phyloP scores from a whole-genome alignment of 2,888 invertebrate species.

The Philhelius pedissequus region DNA sequence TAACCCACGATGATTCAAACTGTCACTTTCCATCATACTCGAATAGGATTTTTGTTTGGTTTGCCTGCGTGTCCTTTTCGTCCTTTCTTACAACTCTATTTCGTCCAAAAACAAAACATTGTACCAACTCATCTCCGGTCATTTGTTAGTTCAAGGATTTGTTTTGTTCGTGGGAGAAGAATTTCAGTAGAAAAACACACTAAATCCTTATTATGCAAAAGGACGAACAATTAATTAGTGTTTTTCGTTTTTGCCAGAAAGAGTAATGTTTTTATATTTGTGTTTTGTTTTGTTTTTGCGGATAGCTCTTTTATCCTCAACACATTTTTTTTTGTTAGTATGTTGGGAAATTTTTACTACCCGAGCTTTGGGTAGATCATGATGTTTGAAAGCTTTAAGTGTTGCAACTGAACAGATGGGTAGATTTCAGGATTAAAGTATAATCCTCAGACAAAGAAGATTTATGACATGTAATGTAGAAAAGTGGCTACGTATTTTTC shows the following conservation, averaged over 20 bases:
- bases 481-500: background rate
- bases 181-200: background rate
- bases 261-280: background rate
- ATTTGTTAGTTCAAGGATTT: background rate
- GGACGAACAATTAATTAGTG: background rate
- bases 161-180: background rate
- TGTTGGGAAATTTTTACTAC: background rate
- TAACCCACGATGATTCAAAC: conserved; percentile 17
- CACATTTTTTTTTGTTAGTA: background rate
- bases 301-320: background rate
- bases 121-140: background rate
- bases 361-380: background rate
- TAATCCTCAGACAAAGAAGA: background rate
- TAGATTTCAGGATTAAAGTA: background rate
- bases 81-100: background rate
- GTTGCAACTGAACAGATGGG: background rate
- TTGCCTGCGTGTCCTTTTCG: background rate
- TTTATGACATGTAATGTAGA: background rate
- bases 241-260: background rate
- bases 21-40: conserved; percentile 6
- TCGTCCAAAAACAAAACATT: background rate
- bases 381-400: background rate
- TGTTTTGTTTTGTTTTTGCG: background rate
- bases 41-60: background rate
- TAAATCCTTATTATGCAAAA: conserved; percentile 12